Evolutionary conservation across 2,888 invertebrate genomes (phyloP).

Genomic region (Acanthococcus lagerstroemiae): DNA sequence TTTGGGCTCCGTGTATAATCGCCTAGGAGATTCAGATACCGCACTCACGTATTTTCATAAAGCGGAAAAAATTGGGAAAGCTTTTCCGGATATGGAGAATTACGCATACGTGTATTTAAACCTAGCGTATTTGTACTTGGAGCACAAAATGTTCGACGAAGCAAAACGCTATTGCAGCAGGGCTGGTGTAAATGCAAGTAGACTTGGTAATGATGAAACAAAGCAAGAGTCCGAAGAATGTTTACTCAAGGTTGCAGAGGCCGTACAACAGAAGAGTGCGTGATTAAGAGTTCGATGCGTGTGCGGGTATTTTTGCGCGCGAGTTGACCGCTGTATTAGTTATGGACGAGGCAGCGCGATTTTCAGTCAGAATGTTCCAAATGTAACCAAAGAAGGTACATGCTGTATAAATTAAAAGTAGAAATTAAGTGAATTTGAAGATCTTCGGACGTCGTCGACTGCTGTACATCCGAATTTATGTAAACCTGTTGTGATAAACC

Average conservation of each 20-base stretch:
- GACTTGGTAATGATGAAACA: slow-evolving; percentile 51
- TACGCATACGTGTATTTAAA: slow-evolving; percentile 68
- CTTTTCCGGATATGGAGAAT: slow-evolving; percentile 55
- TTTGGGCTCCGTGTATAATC: slow-evolving; percentile 43
- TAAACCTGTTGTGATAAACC: too few species aligned
- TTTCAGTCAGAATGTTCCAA: too few species aligned
- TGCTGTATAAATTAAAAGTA: too few species aligned
- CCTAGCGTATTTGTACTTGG: slow-evolving; percentile 67
- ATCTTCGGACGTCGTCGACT: too few species aligned
- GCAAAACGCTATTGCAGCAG: slow-evolving; percentile 61
- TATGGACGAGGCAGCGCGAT: too few species aligned
- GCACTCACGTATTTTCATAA: slow-evolving; percentile 60
- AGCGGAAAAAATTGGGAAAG: slow-evolving; percentile 57
- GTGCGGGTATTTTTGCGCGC: too few species aligned
- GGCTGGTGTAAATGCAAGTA: slow-evolving; percentile 59
- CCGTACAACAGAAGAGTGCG: not conserved
- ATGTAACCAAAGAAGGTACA: too few species aligned
- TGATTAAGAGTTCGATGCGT: too few species aligned
- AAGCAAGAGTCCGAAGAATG: slow-evolving; percentile 14
- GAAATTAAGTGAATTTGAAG: too few species aligned
- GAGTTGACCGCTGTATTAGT: too few species aligned
- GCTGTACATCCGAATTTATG: too few species aligned
- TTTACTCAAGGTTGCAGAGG: slow-evolving; percentile 1
- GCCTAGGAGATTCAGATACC: slow-evolving; percentile 51
- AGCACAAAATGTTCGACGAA: slow-evolving; percentile 56